A percentile compares a stretch with the other conserved stretches of the same genome.
phyloP scores from a whole-genome alignment of 2,113 vertebrate species.

The Neogale vison region DNA sequence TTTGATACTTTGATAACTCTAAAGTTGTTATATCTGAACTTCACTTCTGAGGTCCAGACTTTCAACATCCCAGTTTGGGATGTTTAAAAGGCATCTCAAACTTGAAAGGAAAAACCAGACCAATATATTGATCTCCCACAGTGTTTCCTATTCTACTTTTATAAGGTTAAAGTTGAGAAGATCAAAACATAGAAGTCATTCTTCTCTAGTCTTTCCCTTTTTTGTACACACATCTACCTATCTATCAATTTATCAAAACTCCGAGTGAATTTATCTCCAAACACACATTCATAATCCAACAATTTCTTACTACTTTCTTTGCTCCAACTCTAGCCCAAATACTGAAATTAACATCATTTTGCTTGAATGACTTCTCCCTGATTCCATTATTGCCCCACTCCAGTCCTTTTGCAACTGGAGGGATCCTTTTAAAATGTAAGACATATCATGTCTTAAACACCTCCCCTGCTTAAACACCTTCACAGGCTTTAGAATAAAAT shows the following conservation, averaged over 20 bases:
- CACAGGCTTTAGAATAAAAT: not conserved
- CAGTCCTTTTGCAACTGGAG: not conserved
- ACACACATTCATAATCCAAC: not conserved
- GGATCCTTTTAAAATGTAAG: not conserved
- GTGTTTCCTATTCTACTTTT: not conserved
- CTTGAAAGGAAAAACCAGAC: not conserved
- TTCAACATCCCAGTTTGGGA: not conserved
- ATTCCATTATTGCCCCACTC: not conserved
- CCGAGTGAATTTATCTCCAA: not conserved
- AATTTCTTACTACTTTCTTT: not conserved
- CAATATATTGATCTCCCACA: not conserved
- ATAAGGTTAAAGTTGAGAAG: not conserved
- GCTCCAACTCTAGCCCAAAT: not conserved
- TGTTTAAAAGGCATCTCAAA: not conserved
- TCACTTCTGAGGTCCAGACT: not conserved
- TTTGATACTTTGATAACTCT: not conserved
- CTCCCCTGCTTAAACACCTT: not conserved
- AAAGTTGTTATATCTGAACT: not conserved
- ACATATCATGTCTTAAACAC: not conserved
- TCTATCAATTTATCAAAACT: not conserved
- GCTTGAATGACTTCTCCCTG: not conserved
- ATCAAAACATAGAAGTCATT: not conserved
- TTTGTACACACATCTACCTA: not conserved
- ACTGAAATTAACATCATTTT: not conserved
- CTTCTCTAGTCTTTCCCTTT: slow-evolving; percentile 1